Percentiles rank a stretch among this genome's conserved stretches.
Evolutionary conservation across 2,797 vertebrate species (phyloP).

Genomic region (Microctenopoma steveboyesi): DNA sequence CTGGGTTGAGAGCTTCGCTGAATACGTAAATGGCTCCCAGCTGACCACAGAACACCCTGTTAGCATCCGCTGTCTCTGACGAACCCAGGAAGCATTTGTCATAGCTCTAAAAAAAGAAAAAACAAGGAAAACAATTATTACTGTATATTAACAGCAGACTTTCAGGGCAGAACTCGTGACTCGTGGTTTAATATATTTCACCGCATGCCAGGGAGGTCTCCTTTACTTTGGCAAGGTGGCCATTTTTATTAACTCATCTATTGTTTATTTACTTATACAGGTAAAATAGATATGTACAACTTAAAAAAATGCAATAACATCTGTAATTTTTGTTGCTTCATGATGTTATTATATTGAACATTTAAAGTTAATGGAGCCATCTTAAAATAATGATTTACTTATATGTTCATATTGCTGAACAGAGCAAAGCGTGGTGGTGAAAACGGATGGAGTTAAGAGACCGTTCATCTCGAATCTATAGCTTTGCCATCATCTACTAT

Average conservation of each 20-base stretch:
- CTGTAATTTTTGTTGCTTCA: neutral
- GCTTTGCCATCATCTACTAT: constrained; percentile 23
- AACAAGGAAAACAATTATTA: constrained; percentile 16
- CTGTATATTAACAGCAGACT: neutral
- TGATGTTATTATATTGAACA: too few relatives aligned
- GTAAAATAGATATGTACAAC: neutral
- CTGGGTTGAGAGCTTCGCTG: constrained; percentile 97
- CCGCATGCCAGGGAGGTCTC: neutral
- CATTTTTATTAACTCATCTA: neutral
- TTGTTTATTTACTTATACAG: neutral
- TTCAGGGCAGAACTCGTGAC: neutral
- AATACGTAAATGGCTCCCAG: constrained; percentile 98
- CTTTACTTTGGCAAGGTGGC: neutral
- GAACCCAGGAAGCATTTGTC: constrained; percentile 99
- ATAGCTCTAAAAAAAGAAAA: constrained; percentile 87
- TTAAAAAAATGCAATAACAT: neutral
- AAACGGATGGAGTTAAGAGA: constrained; percentile 10
- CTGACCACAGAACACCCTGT: constrained; percentile 97
- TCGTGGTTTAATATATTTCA: neutral
- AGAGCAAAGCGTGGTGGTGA: neutral
- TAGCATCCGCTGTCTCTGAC: constrained; percentile 97
- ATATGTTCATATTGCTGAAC: neutral
- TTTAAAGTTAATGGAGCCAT: neutral
- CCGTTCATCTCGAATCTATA: constrained; percentile 30
- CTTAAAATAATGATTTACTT: neutral